Conservation (phyloP, 2,888 invertebrate genomes). For the Cynaeus angustus region DNA sequence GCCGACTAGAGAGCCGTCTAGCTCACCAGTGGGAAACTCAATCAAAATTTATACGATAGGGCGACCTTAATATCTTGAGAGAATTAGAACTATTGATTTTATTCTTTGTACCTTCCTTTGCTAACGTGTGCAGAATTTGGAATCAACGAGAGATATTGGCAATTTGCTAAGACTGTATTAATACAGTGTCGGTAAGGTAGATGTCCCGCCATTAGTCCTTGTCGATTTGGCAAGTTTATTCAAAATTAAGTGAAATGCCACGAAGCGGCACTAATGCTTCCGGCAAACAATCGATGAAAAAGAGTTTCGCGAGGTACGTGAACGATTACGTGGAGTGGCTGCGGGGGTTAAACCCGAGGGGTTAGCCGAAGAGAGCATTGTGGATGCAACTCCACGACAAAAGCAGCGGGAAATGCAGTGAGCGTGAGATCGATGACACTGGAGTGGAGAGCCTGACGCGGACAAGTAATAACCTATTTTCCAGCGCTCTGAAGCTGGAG, state of each 20-base stretch:
- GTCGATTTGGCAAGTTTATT: slow-evolving; percentile 39
- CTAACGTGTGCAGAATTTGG: slow-evolving; percentile 46
- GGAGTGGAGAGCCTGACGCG: slow-evolving; percentile 57
- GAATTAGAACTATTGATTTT: slow-evolving; percentile 56
- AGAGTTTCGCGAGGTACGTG: slow-evolving; percentile 33
- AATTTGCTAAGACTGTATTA: slow-evolving; percentile 50
- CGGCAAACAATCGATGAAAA: slow-evolving; percentile 35
- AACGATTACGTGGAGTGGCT: slow-evolving; percentile 41
- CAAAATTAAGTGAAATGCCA: slow-evolving; percentile 33
- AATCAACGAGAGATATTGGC: slow-evolving; percentile 45
- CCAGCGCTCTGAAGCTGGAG: slow-evolving; percentile 56
- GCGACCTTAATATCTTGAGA: slow-evolving; percentile 55
- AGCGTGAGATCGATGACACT: slow-evolving; percentile 58
- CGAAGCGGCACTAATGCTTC: slow-evolving; percentile 34
- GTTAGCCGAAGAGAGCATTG: slow-evolving; percentile 36
- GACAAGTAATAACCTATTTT: slow-evolving; percentile 63
- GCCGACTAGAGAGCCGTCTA: slow-evolving; percentile 38
- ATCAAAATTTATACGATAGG: slow-evolving; percentile 57
- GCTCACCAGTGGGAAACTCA: slow-evolving; percentile 52
- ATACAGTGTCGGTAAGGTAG: slow-evolving; percentile 34
- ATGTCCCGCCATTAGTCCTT: slow-evolving; percentile 24
- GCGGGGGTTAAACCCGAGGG: slow-evolving; percentile 30
- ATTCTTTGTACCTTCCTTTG: slow-evolving; percentile 50
- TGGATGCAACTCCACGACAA: slow-evolving; percentile 51
- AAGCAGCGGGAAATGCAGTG: slow-evolving; percentile 54